A percentile compares a stretch with the other conserved stretches of the same genome.
Conservation (phyloP, 2,888 invertebrate genomes). For the Chrysotoxum bicinctum region DNA sequence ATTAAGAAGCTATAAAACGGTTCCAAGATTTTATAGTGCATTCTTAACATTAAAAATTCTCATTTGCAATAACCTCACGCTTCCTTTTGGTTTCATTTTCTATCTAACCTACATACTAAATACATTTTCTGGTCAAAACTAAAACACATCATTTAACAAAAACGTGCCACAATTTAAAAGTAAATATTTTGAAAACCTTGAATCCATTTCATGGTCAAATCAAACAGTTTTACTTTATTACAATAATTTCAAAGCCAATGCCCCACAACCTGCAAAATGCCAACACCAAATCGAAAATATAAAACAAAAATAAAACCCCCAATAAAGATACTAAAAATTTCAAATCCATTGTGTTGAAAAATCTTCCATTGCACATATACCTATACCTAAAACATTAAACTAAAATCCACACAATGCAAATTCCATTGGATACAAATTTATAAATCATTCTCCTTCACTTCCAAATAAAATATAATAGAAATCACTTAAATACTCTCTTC, state of each 20-base stretch:
- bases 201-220: conserved; percentile 5
- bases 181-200: neutral
- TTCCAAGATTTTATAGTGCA: neutral
- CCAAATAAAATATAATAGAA: neutral
- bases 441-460: conserved; percentile 1
- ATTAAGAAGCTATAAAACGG: neutral
- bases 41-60: neutral
- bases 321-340: neutral
- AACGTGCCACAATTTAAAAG: neutral
- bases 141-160: neutral
- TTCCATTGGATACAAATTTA: neutral
- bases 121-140: neutral
- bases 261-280: neutral
- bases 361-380: neutral
- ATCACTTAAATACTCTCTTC: neutral
- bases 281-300: neutral
- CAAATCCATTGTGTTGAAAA: neutral
- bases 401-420: conserved; percentile 8
- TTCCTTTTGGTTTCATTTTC: neutral
- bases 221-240: neutral
- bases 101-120: too few relatives aligned
- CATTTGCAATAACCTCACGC: neutral
- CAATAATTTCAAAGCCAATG: neutral
- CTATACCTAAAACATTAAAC: neutral
- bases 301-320: neutral